Percentiles rank a stretch among this genome's conserved stretches.
phyloP scores from a whole-genome alignment of 2,113 vertebrate species.

The Aegithalos caudatus region DNA sequence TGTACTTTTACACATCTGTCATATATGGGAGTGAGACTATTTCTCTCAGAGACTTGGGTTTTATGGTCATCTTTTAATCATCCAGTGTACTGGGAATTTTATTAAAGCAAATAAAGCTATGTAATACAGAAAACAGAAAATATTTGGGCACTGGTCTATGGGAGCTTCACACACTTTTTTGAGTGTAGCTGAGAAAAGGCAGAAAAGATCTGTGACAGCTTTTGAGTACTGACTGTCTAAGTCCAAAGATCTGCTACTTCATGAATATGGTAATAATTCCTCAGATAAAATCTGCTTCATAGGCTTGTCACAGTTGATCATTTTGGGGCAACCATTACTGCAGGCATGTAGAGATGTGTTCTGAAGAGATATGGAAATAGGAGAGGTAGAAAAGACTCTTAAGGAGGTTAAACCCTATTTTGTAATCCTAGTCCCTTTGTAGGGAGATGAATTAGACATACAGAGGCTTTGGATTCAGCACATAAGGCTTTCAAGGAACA shows the following conservation, averaged over 20 bases:
- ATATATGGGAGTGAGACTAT: not conserved
- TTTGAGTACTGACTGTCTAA: not conserved
- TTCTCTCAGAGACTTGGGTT: not conserved
- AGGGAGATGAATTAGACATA: not conserved
- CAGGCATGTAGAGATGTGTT: not conserved
- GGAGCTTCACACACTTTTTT: not conserved
- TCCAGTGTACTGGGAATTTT: not conserved
- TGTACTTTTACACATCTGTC: not conserved
- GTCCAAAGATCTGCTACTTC: not conserved
- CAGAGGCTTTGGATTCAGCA: not conserved
- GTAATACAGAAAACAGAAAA: not conserved
- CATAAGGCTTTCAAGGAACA: not conserved
- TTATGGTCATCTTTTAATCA: not conserved
- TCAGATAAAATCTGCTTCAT: not conserved
- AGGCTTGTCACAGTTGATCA: not conserved
- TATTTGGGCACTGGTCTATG: not conserved
- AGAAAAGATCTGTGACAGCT: not conserved
- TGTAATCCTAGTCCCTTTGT: not conserved
- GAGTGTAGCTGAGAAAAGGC: not conserved
- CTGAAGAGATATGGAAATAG: not conserved
- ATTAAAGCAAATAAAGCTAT: not conserved
- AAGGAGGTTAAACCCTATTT: not conserved
- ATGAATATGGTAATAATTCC: not conserved
- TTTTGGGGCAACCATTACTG: not conserved
- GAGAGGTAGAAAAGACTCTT: not conserved